These are phyloP conservation scores for Lepeophtheirus salmonis DNA, from an alignment of 1,140 invertebrate genomes.

Conservation along the genomic window DNA sequence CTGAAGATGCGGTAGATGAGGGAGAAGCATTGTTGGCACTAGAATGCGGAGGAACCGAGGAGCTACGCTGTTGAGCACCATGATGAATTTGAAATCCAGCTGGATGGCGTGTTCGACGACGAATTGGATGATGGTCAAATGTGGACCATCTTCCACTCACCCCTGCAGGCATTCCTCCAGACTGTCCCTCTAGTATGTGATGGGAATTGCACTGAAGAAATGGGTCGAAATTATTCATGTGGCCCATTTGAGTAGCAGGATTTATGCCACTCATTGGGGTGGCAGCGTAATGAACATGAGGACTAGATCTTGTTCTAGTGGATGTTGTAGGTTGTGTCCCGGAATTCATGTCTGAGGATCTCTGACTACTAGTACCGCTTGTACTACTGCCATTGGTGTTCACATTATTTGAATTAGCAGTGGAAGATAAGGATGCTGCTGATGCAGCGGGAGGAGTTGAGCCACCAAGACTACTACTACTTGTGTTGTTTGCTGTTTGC, in stretches of 20 bases:
- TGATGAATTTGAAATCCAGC: conserved; percentile 4
- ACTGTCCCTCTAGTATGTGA: conserved; percentile 29
- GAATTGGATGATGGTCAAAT: not conserved
- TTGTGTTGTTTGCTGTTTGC: not conserved
- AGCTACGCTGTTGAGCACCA: too few species aligned
- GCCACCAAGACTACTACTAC: too few species aligned
- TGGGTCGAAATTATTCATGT: conserved; percentile 36
- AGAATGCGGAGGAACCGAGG: too few species aligned
- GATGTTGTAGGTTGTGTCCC: conserved; percentile 1
- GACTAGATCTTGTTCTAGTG: conserved; percentile 43
- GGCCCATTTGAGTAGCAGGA: not conserved
- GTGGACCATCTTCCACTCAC: not conserved
- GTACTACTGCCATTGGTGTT: not conserved
- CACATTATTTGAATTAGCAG: not conserved
- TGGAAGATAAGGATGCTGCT: not conserved
- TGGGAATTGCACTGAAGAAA: conserved; percentile 47
- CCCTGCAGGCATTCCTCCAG: too few species aligned
- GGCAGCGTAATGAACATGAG: conserved; percentile 37
- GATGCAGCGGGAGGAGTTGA: too few species aligned
- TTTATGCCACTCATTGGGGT: conserved; percentile 18
- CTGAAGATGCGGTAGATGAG: not conserved
- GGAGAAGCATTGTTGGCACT: not conserved
- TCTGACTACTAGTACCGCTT: not conserved
- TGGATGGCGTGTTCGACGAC: conserved; percentile 4
- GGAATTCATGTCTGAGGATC: not conserved